Conservation (phyloP, 2,888 invertebrate species). For the Metalampra italica region DNA sequence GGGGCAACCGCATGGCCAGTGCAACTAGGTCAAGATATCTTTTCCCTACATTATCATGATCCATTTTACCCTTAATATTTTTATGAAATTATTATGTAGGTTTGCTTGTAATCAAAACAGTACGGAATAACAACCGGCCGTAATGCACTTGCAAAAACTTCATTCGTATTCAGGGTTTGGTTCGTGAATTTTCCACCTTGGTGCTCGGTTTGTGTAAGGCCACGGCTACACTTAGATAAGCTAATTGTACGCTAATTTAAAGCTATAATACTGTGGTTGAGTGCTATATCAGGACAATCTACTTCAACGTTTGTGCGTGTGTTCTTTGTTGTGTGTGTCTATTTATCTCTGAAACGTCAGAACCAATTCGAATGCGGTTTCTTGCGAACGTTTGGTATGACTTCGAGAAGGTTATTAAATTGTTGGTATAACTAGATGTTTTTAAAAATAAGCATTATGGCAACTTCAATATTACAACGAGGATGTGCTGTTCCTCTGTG, state of each 20-base stretch:
- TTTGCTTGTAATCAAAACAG: slow-evolving; percentile 13
- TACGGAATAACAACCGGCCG: slow-evolving; percentile 29
- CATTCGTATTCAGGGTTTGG: slow-evolving; percentile 53
- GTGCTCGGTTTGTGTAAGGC: slow-evolving; percentile 1
- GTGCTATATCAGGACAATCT: no score
- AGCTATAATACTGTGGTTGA: no score
- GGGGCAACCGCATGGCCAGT: background rate
- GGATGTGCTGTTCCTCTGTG: no score
- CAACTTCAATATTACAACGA: no score
- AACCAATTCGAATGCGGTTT: no score
- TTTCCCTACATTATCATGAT: background rate
- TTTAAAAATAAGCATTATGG: no score
- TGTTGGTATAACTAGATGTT: no score
- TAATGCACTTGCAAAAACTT: slow-evolving; percentile 50
- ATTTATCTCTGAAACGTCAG: no score
- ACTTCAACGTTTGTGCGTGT: no score
- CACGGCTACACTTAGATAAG: background rate
- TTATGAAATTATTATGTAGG: slow-evolving; percentile 3
- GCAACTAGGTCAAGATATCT: background rate
- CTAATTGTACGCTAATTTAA: background rate
- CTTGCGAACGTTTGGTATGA: no score
- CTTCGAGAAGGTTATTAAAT: no score
- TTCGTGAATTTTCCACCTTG: slow-evolving; percentile 40
- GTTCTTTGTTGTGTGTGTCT: no score
- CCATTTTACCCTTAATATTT: slow-evolving; percentile 1